Evolutionary conservation across 2,888 invertebrate genomes (phyloP).

Genomic region (Eubasilissa splendida): DNA sequence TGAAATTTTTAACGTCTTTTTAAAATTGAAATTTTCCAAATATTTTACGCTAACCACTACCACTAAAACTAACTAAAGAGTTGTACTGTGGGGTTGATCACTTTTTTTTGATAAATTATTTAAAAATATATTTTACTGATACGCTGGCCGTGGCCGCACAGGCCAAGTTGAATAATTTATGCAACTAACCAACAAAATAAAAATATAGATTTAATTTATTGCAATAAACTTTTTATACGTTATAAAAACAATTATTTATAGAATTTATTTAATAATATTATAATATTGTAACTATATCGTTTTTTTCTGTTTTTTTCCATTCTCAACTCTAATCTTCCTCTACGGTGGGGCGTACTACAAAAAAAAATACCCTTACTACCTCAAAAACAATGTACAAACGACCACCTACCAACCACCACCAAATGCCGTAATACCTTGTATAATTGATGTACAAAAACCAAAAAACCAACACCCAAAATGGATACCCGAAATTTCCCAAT

Average conservation of each 20-base stretch:
- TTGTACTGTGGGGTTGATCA: no score
- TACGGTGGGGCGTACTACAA: constrained; percentile 68
- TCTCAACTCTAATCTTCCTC: constrained; percentile 72
- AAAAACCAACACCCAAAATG: constrained; percentile 37
- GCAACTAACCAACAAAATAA: neutral
- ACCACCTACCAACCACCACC: constrained; percentile 51
- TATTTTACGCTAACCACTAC: no score
- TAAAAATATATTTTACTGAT: no score
- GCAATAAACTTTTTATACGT: neutral
- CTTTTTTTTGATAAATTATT: no score
- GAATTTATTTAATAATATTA: constrained; percentile 45
- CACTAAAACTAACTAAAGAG: no score
- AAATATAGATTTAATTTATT: constrained; percentile 14
- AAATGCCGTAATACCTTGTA: constrained; percentile 39
- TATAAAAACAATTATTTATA: constrained; percentile 20
- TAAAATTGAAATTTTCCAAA: no score
- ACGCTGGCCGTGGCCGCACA: no score
- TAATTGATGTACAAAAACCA: constrained; percentile 45
- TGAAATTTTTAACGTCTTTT: no score
- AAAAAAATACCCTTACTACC: constrained; percentile 60
- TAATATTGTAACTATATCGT: constrained; percentile 63
- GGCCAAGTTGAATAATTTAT: neutral
- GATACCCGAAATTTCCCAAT: constrained; percentile 45
- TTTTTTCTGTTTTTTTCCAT: constrained; percentile 72
- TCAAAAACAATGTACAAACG: constrained; percentile 55